Percentiles rank a stretch among this genome's conserved stretches.
phyloP scores from a whole-genome alignment of 1,140 invertebrate species.

The Drosophila melanica region DNA sequence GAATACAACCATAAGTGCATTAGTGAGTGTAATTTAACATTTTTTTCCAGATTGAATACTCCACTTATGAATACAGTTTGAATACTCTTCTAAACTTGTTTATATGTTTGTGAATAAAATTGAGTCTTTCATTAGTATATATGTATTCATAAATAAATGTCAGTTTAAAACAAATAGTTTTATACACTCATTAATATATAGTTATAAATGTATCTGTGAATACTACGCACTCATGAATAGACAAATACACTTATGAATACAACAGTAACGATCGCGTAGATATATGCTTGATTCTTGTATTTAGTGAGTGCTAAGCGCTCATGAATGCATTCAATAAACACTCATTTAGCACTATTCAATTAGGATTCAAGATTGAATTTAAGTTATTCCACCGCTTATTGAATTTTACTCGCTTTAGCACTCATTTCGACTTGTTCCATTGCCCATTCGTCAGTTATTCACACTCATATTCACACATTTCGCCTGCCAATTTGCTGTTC shows the following conservation, averaged over 20 bases:
- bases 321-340: not conserved
- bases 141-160: no score
- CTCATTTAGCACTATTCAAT: not conserved
- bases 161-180: no score
- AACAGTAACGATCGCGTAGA: no score
- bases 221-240: no score
- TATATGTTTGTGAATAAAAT: no score
- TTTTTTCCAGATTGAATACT: not conserved
- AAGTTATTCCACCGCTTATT: not conserved
- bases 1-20: not conserved
- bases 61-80: not conserved
- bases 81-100: no score
- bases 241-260: no score
- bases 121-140: no score
- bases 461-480: constrained; percentile 16
- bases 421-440: constrained; percentile 23
- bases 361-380: constrained; percentile 1
- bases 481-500: constrained; percentile 15
- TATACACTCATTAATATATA: no score
- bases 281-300: no score
- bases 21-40: not conserved
- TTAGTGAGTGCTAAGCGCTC: no score
- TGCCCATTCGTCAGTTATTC: constrained; percentile 23
- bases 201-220: no score
- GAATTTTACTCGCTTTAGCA: constrained; percentile 2